Percentiles rank a stretch among this genome's conserved stretches.
These are phyloP conservation scores for Uria aalge DNA, from an alignment of 2,113 vertebrate species.

Conservation along the genomic window DNA sequence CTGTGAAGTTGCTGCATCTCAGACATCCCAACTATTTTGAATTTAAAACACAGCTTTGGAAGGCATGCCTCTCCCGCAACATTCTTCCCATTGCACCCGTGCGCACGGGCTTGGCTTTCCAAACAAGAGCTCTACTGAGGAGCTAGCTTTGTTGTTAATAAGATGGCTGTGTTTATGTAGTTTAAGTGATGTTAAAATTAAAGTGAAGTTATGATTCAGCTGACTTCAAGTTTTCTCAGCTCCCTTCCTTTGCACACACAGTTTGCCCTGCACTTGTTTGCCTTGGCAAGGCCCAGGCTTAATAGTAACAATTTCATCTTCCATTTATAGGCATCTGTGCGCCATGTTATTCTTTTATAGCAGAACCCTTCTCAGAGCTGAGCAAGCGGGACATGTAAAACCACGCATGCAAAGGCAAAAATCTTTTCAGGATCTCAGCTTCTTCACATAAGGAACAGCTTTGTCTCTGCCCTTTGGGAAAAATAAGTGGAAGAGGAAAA, in stretches of 20 bases:
- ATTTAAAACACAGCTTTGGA: slow-evolving; percentile 49
- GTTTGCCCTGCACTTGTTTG: slow-evolving; percentile 71
- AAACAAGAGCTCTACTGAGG: slow-evolving; percentile 30
- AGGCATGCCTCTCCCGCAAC: slow-evolving; percentile 33
- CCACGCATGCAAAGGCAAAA: background rate
- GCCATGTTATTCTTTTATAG: slow-evolving; percentile 64
- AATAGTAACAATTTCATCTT: slow-evolving; percentile 69
- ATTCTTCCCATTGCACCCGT: slow-evolving; percentile 37
- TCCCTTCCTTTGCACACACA: slow-evolving; percentile 40
- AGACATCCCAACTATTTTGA: slow-evolving; percentile 38
- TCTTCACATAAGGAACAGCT: slow-evolving; percentile 16
- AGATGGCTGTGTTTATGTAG: slow-evolving; percentile 56
- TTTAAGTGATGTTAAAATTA: slow-evolving; percentile 64
- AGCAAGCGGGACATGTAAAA: slow-evolving; percentile 15
- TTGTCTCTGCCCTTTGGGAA: background rate
- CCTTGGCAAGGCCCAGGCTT: slow-evolving; percentile 58
- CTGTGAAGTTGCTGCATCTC: slow-evolving; percentile 1
- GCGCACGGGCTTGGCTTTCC: slow-evolving; percentile 25
- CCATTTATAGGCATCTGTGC: slow-evolving; percentile 77
- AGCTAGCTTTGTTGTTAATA: slow-evolving; percentile 51
- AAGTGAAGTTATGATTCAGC: slow-evolving; percentile 58
- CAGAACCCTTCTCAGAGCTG: slow-evolving; percentile 11
- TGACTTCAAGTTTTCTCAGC: slow-evolving; percentile 55
- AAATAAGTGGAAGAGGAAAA: background rate
- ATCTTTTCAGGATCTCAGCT: background rate